Conservation (phyloP, 1,140 invertebrate species). For the Rhagoletis zephyria region DNA sequence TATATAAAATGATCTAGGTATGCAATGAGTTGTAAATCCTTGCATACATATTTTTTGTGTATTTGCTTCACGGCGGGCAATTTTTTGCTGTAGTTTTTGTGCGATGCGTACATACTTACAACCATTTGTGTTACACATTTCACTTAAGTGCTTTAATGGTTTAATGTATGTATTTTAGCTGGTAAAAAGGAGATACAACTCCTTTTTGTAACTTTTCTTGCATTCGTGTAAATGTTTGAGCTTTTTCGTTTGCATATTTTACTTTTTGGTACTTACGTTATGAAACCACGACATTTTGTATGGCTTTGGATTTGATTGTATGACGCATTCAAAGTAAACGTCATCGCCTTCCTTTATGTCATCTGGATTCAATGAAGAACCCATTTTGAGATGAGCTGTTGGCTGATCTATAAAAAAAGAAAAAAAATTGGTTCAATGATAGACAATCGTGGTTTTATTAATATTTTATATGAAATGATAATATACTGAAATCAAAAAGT, state of each 20-base stretch:
- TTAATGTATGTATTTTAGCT: neutral
- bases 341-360: conserved; percentile 89
- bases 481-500: too few relatives aligned
- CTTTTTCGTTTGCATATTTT: neutral
- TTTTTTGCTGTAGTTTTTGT: neutral
- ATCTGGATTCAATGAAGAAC: conserved; percentile 83
- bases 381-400: conserved; percentile 84
- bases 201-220: neutral
- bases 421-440: neutral
- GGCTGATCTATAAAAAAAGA: conserved; percentile 79
- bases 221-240: neutral
- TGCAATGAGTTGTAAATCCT: too few relatives aligned
- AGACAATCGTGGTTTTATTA: too few relatives aligned
- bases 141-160: neutral
- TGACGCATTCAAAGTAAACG: conserved; percentile 86
- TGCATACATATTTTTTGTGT: neutral
- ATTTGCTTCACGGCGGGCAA: neutral
- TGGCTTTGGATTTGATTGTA: conserved; percentile 85
- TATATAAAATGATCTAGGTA: too few relatives aligned
- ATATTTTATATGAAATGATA: too few relatives aligned
- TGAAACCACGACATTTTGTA: conserved; percentile 89
- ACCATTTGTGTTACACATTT: neutral
- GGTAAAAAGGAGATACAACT: neutral
- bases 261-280: conserved; percentile 79
- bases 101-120: neutral